These are phyloP conservation scores for Tragelaphus oryx DNA, from an alignment of 2,797 vertebrate species.

Conservation along the genomic window DNA sequence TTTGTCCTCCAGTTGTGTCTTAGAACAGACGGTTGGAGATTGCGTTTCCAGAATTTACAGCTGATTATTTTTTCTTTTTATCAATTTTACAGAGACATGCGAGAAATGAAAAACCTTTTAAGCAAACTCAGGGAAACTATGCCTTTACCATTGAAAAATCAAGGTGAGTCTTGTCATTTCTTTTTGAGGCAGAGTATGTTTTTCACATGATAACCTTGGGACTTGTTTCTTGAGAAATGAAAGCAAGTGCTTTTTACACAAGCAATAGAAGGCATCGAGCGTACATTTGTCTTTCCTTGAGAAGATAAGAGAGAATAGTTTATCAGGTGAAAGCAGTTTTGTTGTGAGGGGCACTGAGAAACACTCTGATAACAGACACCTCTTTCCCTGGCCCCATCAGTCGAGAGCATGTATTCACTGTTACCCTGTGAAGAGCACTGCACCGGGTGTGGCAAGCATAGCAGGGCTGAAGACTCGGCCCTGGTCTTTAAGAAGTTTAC, in stretches of 20 bases:
- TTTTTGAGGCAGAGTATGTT: slow-evolving; percentile 11
- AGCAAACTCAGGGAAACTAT: slow-evolving; percentile 99
- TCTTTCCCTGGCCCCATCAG: not conserved
- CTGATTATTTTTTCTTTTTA: slow-evolving; percentile 54
- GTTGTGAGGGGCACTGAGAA: not conserved
- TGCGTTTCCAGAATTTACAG: slow-evolving; percentile 14
- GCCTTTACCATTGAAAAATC: slow-evolving; percentile 99
- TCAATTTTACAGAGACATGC: slow-evolving; percentile 91
- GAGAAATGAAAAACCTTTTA: slow-evolving; percentile 99
- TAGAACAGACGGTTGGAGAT: not conserved
- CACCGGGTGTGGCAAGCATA: not conserved
- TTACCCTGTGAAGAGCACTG: not conserved
- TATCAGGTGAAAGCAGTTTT: not conserved
- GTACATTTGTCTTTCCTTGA: not conserved
- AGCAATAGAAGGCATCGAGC: not conserved
- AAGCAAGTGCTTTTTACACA: not conserved
- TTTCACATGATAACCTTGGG: slow-evolving; percentile 1
- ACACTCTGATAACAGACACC: not conserved
- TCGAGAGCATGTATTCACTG: not conserved
- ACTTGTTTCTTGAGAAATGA: slow-evolving; percentile 23
- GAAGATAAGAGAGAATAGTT: not conserved
- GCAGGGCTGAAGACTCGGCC: not conserved
- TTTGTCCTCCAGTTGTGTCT: not conserved
- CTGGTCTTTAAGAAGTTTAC: not conserved
- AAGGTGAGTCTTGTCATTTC: slow-evolving; percentile 85